A percentile compares a stretch with the other conserved stretches of the same genome.
phyloP scores from a whole-genome alignment of 2,888 invertebrate genomes.

The Euproctis similis region DNA sequence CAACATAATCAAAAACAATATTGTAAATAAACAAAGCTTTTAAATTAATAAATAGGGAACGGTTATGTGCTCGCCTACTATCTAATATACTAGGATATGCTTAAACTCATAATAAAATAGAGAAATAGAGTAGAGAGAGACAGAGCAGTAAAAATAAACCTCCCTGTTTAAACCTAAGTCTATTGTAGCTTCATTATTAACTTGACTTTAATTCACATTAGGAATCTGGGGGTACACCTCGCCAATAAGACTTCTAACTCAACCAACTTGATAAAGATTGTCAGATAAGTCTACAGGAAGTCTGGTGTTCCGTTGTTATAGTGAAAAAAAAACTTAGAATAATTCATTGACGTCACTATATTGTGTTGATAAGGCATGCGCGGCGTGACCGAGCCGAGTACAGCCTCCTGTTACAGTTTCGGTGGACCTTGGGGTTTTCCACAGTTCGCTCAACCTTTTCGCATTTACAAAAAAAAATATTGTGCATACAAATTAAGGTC shows the following conservation, averaged over 20 bases:
- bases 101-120: too few species aligned
- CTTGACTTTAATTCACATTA: too few species aligned
- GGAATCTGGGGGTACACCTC: neutral
- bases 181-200: too few species aligned
- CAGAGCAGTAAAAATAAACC: too few species aligned
- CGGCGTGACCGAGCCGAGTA: constrained; percentile 10
- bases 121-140: too few species aligned
- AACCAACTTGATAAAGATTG: constrained; percentile 8
- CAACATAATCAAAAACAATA: too few species aligned
- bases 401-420: constrained; percentile 46
- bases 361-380: constrained; percentile 23
- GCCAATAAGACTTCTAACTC: neutral
- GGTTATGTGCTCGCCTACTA: too few species aligned
- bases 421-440: constrained; percentile 66
- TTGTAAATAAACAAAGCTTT: too few species aligned
- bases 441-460: constrained; percentile 28
- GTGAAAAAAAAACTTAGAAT: constrained; percentile 23
- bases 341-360: constrained; percentile 32
- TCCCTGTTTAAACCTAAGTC: too few species aligned
- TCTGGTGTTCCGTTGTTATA: constrained; percentile 18
- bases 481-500: constrained; percentile 15
- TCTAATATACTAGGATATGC: too few species aligned
- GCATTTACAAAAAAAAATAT: constrained; percentile 11
- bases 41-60: too few species aligned
- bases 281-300: constrained; percentile 24